These are phyloP conservation scores for Clarias gariepinus DNA, from an alignment of 2,113 vertebrate species.

Conservation along the genomic window DNA sequence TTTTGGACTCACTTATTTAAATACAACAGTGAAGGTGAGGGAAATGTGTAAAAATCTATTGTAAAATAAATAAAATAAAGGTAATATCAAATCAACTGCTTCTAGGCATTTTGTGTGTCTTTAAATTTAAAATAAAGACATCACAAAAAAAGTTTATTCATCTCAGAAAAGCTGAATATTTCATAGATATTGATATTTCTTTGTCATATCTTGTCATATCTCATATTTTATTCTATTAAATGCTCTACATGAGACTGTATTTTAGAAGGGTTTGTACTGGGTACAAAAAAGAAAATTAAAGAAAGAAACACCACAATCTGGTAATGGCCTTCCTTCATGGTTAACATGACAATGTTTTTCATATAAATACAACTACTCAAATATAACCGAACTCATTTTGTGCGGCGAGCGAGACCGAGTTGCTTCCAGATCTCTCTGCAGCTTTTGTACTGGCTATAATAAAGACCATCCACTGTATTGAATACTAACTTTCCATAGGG, in stretches of 20 bases:
- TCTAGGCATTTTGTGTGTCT: not conserved
- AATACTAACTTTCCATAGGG: not conserved
- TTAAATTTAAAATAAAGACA: not conserved
- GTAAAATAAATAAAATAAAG: not conserved
- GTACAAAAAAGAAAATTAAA: too few relatives aligned
- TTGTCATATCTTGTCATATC: not conserved
- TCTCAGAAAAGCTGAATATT: not conserved
- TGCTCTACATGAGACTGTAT: not conserved
- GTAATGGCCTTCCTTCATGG: not conserved
- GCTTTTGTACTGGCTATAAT: not conserved
- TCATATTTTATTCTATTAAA: too few relatives aligned
- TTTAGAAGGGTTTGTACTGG: not conserved
- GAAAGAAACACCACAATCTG: not conserved
- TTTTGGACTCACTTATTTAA: too few relatives aligned
- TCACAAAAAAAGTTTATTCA: not conserved
- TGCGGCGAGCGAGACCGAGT: not conserved
- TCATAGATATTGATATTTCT: not conserved
- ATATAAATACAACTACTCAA: not conserved
- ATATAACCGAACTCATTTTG: not conserved
- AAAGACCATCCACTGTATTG: constrained; percentile 2
- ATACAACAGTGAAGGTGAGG: not conserved
- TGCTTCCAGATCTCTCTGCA: not conserved
- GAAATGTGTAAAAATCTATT: not conserved
- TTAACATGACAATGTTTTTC: not conserved
- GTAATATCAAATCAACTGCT: not conserved